phyloP scores from a whole-genome alignment of 2,888 invertebrate genomes.

The Patella pellucida region DNA sequence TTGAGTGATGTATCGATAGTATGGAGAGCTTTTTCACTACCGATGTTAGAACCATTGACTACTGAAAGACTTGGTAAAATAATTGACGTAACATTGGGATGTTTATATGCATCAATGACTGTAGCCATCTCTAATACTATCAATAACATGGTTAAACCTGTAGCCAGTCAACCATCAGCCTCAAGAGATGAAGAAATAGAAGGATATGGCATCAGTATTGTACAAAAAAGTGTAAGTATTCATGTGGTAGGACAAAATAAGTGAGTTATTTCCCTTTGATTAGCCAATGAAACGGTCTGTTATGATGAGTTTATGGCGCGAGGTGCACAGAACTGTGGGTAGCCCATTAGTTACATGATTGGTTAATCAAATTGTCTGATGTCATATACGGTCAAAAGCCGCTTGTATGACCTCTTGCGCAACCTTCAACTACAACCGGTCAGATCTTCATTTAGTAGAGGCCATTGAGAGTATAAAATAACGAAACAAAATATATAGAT shows the following conservation, averaged over 20 bases:
- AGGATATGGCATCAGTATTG: conserved; percentile 83
- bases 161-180: conserved; percentile 42
- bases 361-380: too few relatives aligned
- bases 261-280: too few relatives aligned
- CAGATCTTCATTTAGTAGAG: too few relatives aligned
- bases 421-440: too few relatives aligned
- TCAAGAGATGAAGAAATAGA: conserved; percentile 86
- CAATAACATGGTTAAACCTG: conserved; percentile 59
- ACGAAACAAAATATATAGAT: too few relatives aligned
- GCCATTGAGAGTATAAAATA: too few relatives aligned
- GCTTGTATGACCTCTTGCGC: too few relatives aligned
- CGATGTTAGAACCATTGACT: conserved; percentile 89
- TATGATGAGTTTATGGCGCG: too few relatives aligned
- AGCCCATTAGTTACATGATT: too few relatives aligned
- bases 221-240: conserved; percentile 81
- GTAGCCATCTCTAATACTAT: conserved; percentile 71
- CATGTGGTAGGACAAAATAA: not conserved
- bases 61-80: conserved; percentile 86
- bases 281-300: too few relatives aligned
- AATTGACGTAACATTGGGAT: conserved; percentile 85
- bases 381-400: too few relatives aligned
- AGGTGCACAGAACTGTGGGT: too few relatives aligned
- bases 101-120: conserved; percentile 78
- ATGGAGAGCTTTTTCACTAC: conserved; percentile 85
- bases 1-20: conserved; percentile 88